These are phyloP conservation scores for Protobothrops flavoviridis DNA, from an alignment of 2,113 vertebrate species.

Conservation along the genomic window DNA sequence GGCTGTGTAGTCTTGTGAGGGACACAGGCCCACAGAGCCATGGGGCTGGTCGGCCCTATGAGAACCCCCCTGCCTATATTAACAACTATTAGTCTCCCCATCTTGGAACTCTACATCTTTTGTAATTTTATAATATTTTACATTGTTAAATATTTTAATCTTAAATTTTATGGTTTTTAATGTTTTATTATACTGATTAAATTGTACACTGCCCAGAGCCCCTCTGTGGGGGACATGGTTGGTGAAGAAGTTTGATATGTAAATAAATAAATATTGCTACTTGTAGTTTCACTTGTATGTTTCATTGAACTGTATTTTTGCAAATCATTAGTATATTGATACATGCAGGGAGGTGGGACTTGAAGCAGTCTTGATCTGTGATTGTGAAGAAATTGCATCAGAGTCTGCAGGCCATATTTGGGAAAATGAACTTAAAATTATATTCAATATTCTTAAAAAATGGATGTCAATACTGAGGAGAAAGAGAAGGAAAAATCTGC, in stretches of 20 bases:
- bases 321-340: neutral
- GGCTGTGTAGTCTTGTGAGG: neutral
- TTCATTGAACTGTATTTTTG: neutral
- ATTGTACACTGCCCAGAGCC: too few species aligned
- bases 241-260: neutral
- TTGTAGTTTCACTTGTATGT: neutral
- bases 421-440: neutral
- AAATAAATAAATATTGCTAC: neutral
- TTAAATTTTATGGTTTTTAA: neutral
- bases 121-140: neutral
- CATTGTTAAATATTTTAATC: neutral
- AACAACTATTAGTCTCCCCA: neutral
- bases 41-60: neutral
- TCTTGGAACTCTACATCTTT: neutral
- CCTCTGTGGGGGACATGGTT: too few species aligned
- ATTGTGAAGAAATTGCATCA: neutral
- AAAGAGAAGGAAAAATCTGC: neutral
- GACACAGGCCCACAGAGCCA: neutral
- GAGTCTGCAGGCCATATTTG: neutral
- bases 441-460: neutral
- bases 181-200: neutral
- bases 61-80: neutral
- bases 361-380: neutral
- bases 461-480: neutral
- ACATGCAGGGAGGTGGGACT: neutral